These are phyloP conservation scores for Glaucomys volans DNA, from an alignment of 2,113 vertebrate species.

Conservation along the genomic window DNA sequence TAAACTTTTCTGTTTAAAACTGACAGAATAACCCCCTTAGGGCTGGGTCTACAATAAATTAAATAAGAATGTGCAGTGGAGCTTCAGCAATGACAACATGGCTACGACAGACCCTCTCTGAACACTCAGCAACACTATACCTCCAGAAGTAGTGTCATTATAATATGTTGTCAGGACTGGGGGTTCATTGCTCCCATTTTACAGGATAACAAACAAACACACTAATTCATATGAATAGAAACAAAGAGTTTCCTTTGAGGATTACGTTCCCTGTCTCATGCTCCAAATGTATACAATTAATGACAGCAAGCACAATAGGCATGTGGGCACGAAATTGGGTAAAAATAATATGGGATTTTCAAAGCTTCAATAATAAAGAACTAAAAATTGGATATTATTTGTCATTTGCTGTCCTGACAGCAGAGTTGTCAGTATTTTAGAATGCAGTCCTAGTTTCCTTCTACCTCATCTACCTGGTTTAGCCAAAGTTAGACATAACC, in stretches of 20 bases:
- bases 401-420: background rate
- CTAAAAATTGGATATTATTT: background rate
- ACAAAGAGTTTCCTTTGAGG: no score
- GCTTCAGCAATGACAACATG: background rate
- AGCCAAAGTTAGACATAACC: rapidly evolving
- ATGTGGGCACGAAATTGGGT: background rate
- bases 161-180: no score
- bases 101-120: background rate
- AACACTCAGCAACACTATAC: background rate
- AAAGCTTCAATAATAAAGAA: background rate
- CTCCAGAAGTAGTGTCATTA: no score
- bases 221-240: background rate
- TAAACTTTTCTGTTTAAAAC: background rate
- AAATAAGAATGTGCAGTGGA: background rate
- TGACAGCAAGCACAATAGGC: background rate
- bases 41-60: background rate
- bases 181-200: background rate
- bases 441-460: background rate
- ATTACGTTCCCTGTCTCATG: rapidly evolving
- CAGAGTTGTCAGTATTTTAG: background rate
- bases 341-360: background rate
- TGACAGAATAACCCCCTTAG: background rate
- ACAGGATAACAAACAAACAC: background rate
- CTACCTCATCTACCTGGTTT: background rate
- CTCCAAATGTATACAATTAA: rapidly evolving